Evolutionary conservation across 1,140 invertebrate genomes (phyloP), one percentile per base, ranked within the genome.

Genomic region (Aricia agestis): DNA sequence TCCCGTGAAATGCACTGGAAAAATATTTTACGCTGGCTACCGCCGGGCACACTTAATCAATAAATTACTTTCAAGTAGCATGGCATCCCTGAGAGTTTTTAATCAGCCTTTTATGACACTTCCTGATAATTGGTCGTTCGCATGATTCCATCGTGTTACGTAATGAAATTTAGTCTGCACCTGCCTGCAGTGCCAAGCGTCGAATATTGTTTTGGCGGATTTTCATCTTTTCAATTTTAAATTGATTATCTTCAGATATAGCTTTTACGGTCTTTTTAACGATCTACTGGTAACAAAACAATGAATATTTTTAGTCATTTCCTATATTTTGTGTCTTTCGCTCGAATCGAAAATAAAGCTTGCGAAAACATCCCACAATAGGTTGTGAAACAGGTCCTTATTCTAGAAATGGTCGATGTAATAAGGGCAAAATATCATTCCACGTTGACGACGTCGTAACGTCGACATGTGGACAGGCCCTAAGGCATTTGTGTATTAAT

Each of bases 1-100:
- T 66, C 31, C n/a, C 10, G 68, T 36, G 17, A 68, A 68, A 68
- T 68, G 7, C 3, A 25, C 17, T 63, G 59, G 59, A 25, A 63
- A 63, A 19, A 63, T 19, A 19, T 36, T 31, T 63, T 63, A 6
- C 58, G n/a, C 15, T n/a, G 7, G 15, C 6, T 10, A 52, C 10
- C 45, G 7, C 13, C 45, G 13, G 9, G 45, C 13, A 9, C 45
- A 15, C 13, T 52, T 52, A 52, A 52, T 52, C 10, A 52, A 52
- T 52, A 52, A 52, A 52, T 52, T 52, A 15, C 45, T 52, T 13
- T 9, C 2, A 13, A 13, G 45, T 52, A 52, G 2, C 45, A 13
- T 52, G 10, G 45, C 10, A 25, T 25, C 25, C 25, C 25, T 52
- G 45, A 1, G 11, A 52, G 45, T 52, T 52, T 36, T 52, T 52